Percentiles rank a stretch among this genome's conserved stretches.
These are phyloP conservation scores for Trichonephila clavipes DNA, from an alignment of 1,140 invertebrate genomes.

Conservation along the genomic window DNA sequence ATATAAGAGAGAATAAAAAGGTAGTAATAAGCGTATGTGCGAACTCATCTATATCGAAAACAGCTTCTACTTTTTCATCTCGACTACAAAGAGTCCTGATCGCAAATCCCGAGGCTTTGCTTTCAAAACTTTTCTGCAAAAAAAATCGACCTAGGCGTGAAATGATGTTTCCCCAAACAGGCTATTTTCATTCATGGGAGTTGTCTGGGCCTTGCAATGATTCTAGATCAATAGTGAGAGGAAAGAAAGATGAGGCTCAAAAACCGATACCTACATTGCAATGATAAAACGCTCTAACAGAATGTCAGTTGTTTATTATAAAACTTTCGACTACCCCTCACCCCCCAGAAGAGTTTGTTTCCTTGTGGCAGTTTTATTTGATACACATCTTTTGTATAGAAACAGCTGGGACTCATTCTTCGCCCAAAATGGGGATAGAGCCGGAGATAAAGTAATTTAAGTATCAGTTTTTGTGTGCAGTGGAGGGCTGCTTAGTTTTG, in stretches of 20 bases:
- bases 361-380: conserved; percentile 11
- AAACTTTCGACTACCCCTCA: not conserved
- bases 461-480: not conserved
- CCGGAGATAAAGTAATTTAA: conserved; percentile 18
- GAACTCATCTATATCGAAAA: conserved; percentile 1
- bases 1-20: not conserved
- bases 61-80: not conserved
- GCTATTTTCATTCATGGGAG: conserved; percentile 44
- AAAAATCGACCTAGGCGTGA: conserved; percentile 18
- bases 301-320: conserved; percentile 47
- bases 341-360: not conserved
- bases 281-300: conserved; percentile 46
- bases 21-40: conserved; percentile 11
- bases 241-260: not conserved
- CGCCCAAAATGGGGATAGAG: not conserved
- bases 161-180: conserved; percentile 38
- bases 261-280: conserved; percentile 30
- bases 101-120: not conserved
- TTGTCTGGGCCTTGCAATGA: not conserved
- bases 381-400: not conserved
- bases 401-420: not conserved
- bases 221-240: not conserved
- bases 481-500: not conserved
- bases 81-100: not conserved
- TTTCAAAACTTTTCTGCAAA: not conserved